These are phyloP conservation scores for Pachydiplax longipennis DNA, from an alignment of 2,888 invertebrate species.

Conservation along the genomic window DNA sequence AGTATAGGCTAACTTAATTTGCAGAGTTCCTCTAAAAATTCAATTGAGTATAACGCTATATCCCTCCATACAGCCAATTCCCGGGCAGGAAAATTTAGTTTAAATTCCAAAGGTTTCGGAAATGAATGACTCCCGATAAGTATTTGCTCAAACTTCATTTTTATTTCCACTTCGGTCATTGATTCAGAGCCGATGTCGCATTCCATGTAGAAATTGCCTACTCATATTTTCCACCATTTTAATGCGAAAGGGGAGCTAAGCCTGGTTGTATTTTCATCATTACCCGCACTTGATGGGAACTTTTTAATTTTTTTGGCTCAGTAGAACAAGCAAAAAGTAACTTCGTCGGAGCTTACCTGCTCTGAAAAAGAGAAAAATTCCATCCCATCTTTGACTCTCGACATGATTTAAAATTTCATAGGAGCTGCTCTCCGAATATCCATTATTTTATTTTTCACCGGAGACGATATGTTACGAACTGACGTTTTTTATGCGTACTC, in stretches of 20 bases:
- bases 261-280: neutral
- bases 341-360: neutral
- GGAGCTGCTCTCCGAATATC: neutral
- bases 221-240: too few species aligned
- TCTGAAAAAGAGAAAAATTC: neutral
- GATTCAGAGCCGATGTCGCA: too few species aligned
- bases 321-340: neutral
- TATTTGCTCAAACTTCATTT: too few species aligned
- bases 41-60: too few species aligned
- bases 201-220: too few species aligned
- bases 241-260: neutral
- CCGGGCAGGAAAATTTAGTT: too few species aligned
- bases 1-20: too few species aligned
- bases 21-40: too few species aligned
- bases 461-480: neutral
- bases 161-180: too few species aligned
- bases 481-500: neutral
- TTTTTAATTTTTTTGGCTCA: neutral
- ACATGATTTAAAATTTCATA: neutral
- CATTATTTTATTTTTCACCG: neutral
- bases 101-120: too few species aligned
- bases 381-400: neutral
- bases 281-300: neutral
- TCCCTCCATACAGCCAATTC: too few species aligned
- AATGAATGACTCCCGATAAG: too few species aligned